A percentile compares a stretch with the other conserved stretches of the same genome.
These are phyloP conservation scores for Drosophila anomelani DNA, from an alignment of 2,888 invertebrate species.

Conservation along the genomic window DNA sequence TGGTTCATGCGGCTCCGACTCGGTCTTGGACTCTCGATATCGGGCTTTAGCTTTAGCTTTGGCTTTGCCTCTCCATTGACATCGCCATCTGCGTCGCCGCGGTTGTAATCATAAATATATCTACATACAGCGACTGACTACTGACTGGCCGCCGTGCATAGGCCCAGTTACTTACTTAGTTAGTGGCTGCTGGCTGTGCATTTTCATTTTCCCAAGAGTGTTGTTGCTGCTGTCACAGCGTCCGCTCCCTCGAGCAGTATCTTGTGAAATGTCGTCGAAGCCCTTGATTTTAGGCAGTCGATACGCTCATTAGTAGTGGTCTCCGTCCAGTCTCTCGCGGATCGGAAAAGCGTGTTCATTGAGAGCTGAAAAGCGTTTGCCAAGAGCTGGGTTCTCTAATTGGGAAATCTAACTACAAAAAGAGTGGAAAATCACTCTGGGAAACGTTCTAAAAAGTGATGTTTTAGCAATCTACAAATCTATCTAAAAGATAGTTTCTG, in stretches of 20 bases:
- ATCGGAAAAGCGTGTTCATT: slow-evolving; percentile 11
- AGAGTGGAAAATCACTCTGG: background rate
- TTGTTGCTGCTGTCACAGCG: slow-evolving; percentile 49
- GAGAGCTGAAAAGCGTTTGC: slow-evolving; percentile 10
- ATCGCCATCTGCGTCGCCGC: slow-evolving; percentile 60
- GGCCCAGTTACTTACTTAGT: slow-evolving; percentile 65
- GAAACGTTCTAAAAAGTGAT: slow-evolving; percentile 2
- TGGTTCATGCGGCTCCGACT: slow-evolving; percentile 65
- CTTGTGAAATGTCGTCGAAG: slow-evolving; percentile 82
- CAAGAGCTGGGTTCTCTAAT: background rate
- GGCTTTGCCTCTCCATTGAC: slow-evolving; percentile 28
- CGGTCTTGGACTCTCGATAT: slow-evolving; percentile 25
- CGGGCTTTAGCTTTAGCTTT: slow-evolving; percentile 20
- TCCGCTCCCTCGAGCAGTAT: slow-evolving; percentile 30
- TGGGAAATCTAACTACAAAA: background rate
- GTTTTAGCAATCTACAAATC: background rate
- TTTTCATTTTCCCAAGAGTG: slow-evolving; percentile 80
- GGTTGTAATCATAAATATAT: slow-evolving; percentile 76
- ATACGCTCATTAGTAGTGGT: slow-evolving; percentile 80
- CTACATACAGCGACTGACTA: slow-evolving; percentile 54
- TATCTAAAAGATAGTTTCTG: background rate
- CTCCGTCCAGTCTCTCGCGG: slow-evolving; percentile 7
- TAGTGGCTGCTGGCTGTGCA: slow-evolving; percentile 64
- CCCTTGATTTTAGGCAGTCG: slow-evolving; percentile 83
- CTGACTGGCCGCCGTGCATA: slow-evolving; percentile 52